Conservation (phyloP, 2,888 invertebrate genomes). For the Abrostola tripartita region DNA sequence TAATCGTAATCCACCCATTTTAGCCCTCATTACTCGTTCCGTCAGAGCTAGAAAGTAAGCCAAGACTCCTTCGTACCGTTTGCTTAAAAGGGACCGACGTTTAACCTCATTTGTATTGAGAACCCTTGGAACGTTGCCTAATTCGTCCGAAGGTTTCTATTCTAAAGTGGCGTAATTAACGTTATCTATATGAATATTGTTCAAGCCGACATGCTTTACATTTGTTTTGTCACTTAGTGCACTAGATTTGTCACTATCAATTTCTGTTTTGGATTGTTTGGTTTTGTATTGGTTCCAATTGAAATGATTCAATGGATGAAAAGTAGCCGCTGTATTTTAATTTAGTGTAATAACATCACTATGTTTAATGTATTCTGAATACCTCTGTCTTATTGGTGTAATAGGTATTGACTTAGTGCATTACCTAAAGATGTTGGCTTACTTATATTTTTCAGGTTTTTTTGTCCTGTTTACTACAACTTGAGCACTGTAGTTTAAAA, state of each 20-base stretch:
- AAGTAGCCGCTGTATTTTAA: slow-evolving; percentile 15
- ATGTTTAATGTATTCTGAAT: too few relatives aligned
- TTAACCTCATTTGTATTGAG: slow-evolving; percentile 53
- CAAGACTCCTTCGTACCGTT: slow-evolving; percentile 36
- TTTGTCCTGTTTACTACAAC: too few relatives aligned
- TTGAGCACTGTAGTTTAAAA: too few relatives aligned
- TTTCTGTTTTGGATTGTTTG: slow-evolving; percentile 41
- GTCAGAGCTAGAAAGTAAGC: slow-evolving; percentile 53
- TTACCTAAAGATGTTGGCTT: too few relatives aligned
- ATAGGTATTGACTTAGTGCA: too few relatives aligned
- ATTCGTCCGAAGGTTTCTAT: slow-evolving; percentile 54
- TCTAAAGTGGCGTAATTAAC: slow-evolving; percentile 49
- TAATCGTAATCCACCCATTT: slow-evolving; percentile 47
- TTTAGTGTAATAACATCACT: too few relatives aligned
- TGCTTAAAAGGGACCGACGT: slow-evolving; percentile 59
- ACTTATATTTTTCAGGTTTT: too few relatives aligned
- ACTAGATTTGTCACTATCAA: slow-evolving; percentile 52
- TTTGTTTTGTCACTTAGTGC: slow-evolving; percentile 50
- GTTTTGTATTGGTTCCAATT: slow-evolving; percentile 23
- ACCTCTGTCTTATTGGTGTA: too few relatives aligned
- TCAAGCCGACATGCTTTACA: slow-evolving; percentile 28
- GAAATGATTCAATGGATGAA: slow-evolving; percentile 29
- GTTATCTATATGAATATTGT: slow-evolving; percentile 61
- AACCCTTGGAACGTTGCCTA: slow-evolving; percentile 48
- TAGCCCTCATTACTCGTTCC: slow-evolving; percentile 44